phyloP scores from a whole-genome alignment of 2,888 invertebrate species.

The Hipparchia semele region DNA sequence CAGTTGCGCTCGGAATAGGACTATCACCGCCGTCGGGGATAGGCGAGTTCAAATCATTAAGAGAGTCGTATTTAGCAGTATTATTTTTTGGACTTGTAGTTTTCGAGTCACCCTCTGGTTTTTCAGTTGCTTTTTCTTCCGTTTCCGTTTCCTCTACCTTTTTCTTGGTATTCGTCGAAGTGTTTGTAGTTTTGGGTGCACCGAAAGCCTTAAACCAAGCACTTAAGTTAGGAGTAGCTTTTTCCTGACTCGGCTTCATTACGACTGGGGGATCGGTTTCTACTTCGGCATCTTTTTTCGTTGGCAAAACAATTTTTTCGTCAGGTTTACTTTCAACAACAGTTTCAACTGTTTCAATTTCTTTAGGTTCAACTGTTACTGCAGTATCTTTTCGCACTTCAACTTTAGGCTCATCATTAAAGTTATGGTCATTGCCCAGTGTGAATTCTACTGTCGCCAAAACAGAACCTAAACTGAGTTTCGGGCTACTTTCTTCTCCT shows the following conservation, averaged over 20 bases:
- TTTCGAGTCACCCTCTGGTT: slow-evolving; percentile 57
- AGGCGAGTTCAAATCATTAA: slow-evolving; percentile 66
- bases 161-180: slow-evolving; percentile 78
- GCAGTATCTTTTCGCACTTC: slow-evolving; percentile 41
- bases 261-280: slow-evolving; percentile 66
- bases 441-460: slow-evolving; percentile 87
- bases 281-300: slow-evolving; percentile 70
- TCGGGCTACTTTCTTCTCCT: slow-evolving; percentile 88
- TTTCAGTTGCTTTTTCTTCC: slow-evolving; percentile 68
- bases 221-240: slow-evolving; percentile 92
- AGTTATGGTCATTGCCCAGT: slow-evolving; percentile 86
- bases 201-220: slow-evolving; percentile 97
- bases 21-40: slow-evolving; percentile 74
- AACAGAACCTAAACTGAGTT: slow-evolving; percentile 93
- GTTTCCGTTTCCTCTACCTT: slow-evolving; percentile 82
- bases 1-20: slow-evolving; percentile 60
- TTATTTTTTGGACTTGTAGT: slow-evolving; percentile 60
- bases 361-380: slow-evolving; percentile 48
- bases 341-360: slow-evolving; percentile 45
- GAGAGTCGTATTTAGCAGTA: slow-evolving; percentile 66
- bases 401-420: slow-evolving; percentile 62
- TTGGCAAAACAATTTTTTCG: slow-evolving; percentile 50
- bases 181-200: slow-evolving; percentile 87
- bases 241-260: slow-evolving; percentile 81
- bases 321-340: slow-evolving; percentile 51